Evolutionary conservation across 2,797 vertebrate species (phyloP), one percentile per base, ranked within the genome.

Genomic region (Ceyx erithaca): DNA sequence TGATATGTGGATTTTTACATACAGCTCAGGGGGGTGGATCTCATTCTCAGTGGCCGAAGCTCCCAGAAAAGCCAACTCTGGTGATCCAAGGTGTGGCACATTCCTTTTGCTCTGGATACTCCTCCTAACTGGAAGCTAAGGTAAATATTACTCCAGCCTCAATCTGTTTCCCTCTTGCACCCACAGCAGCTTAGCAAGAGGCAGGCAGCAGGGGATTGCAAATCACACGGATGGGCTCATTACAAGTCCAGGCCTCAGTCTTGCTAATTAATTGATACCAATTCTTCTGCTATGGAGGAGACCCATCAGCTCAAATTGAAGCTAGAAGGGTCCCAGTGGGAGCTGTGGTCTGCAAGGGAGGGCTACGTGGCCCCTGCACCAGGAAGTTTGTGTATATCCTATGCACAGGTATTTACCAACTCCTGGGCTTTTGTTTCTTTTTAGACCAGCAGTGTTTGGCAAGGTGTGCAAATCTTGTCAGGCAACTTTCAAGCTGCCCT

Each of bases 91-190:
- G 95, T 93, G 85, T 86, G 93, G 88, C 87, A 94, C 85, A 85
- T 96, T 96, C 87, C 88, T 88, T 79, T 78, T 69, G 69, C 85
- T 75, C 80, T 61, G 64, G 93, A 85, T 86, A 82, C 67, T 80
- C 90, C 79, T 79, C 68, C 82, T 90, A 89, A n/a, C 69, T 82
- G 75, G 80, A 94, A 94, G 63, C 1, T 4, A 95, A 93, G 80
- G 84, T 81, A 93, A 96, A 90, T 83, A 97, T 71, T 94, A 77
- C 75, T 79, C 64, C 52, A 87, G 84, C 59, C 40, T 76, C 75
- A 78, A 33, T 76, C 25, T 52, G 49, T 37, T 59, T 84, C 80
- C 71, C 55, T 83, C 77, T 25, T 77, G 70, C 28, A 77, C 20
- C 58, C 67, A 66, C 37, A 59, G 49, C 86, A 89, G 55, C 46